Percentiles rank a stretch among this genome's conserved stretches.
phyloP scores from a whole-genome alignment of 2,797 vertebrate species.

The Micromesistius poutassou region DNA sequence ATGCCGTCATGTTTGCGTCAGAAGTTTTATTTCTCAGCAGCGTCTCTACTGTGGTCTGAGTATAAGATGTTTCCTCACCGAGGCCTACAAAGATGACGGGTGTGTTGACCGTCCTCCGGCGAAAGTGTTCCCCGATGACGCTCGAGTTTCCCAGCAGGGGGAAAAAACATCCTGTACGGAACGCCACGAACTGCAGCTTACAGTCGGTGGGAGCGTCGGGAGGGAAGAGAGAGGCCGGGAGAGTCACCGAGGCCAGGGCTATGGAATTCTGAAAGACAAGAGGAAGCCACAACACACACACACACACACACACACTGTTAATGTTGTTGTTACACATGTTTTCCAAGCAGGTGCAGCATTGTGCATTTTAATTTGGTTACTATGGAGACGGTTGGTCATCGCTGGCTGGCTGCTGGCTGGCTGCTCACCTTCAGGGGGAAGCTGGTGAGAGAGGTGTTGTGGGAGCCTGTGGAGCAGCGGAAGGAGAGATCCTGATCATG shows the following conservation, averaged over 20 bases:
- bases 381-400: not conserved
- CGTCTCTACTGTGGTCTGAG: not conserved
- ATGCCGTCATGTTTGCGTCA: not conserved
- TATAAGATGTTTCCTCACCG: slow-evolving; percentile 71
- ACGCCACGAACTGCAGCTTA: slow-evolving; percentile 91
- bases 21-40: not conserved
- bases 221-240: slow-evolving; percentile 86
- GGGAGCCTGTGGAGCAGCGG: slow-evolving; percentile 88
- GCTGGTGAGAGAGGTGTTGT: slow-evolving; percentile 83
- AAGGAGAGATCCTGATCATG: slow-evolving; percentile 85
- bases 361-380: not conserved
- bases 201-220: slow-evolving; percentile 77
- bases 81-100: slow-evolving; percentile 91
- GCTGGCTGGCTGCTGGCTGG: not conserved
- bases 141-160: slow-evolving; percentile 84
- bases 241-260: slow-evolving; percentile 91
- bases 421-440: slow-evolving; percentile 88
- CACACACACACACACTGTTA: not conserved
- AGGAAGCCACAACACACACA: not conserved
- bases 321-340: not conserved
- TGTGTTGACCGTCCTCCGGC: slow-evolving; percentile 84
- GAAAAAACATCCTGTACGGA: slow-evolving; percentile 93
- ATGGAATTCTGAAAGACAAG: slow-evolving; percentile 81
- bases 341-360: not conserved
- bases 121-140: slow-evolving; percentile 70